Percentiles rank a stretch among this genome's conserved stretches.
phyloP scores from a whole-genome alignment of 1,140 invertebrate genomes.

The Caerostris extrusa region DNA sequence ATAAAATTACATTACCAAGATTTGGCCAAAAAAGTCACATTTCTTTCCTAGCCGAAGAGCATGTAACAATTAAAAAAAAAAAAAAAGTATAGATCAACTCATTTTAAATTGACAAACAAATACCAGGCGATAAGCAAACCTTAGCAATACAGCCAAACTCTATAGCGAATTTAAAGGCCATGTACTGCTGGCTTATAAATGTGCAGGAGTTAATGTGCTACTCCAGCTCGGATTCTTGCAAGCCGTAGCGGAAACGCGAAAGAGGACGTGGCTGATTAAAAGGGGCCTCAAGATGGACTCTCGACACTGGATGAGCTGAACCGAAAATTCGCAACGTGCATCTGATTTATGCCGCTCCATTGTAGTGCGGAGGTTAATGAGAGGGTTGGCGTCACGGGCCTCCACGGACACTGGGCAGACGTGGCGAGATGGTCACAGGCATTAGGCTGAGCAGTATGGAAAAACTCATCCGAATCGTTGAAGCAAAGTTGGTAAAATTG shows the following conservation, averaged over 20 bases:
- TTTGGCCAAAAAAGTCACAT: too few species aligned
- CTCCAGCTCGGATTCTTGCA: neutral
- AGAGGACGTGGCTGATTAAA: conserved; percentile 39
- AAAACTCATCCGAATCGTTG: too few species aligned
- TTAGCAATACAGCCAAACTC: too few species aligned
- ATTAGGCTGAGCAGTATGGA: too few species aligned
- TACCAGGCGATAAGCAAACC: too few species aligned
- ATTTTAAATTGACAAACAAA: too few species aligned
- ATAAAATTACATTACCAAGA: too few species aligned
- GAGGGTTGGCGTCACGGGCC: neutral
- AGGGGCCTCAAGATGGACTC: neutral
- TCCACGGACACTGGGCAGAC: neutral
- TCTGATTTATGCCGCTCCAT: conserved; percentile 57
- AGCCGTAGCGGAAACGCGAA: conserved; percentile 47
- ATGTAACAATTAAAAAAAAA: too few species aligned
- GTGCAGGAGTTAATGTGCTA: conserved; percentile 45
- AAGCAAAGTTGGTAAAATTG: too few species aligned
- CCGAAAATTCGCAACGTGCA: conserved; percentile 43
- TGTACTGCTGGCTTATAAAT: neutral
- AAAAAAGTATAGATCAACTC: too few species aligned
- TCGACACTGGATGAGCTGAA: conserved; percentile 56
- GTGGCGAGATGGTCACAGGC: neutral
- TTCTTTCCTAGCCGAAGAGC: too few species aligned
- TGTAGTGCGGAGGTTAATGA: conserved; percentile 16
- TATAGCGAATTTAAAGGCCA: too few species aligned